These are phyloP conservation scores for Henicopernis longicauda DNA, from an alignment of 2,113 vertebrate genomes.

Conservation along the genomic window DNA sequence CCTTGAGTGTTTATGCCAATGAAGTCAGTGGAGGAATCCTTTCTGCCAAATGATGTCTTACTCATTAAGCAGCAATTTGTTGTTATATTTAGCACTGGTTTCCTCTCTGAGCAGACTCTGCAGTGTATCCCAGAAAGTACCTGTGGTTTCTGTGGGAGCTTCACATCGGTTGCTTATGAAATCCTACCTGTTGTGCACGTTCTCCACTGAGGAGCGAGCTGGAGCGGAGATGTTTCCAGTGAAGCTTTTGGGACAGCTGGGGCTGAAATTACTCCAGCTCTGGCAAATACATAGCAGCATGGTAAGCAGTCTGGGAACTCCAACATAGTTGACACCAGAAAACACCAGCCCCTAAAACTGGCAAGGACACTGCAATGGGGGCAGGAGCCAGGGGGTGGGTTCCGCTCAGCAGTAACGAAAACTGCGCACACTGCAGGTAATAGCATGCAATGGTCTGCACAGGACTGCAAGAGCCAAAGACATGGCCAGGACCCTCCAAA, in stretches of 20 bases:
- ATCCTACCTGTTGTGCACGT: background rate
- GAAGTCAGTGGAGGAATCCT: background rate
- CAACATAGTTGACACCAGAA: background rate
- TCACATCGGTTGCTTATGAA: background rate
- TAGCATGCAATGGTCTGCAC: fast-evolving
- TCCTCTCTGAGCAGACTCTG: background rate
- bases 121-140: background rate
- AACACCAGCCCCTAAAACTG: background rate
- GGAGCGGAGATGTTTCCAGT: background rate
- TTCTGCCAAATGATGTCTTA: background rate
- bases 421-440: too few relatives aligned
- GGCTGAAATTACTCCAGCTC: background rate
- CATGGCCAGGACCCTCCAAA: background rate
- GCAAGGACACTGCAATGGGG: background rate
- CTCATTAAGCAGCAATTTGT: background rate
- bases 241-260: background rate
- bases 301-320: background rate
- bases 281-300: background rate
- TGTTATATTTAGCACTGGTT: background rate
- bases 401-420: too few relatives aligned
- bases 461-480: background rate
- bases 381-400: background rate
- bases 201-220: background rate
- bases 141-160: background rate
- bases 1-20: background rate